A percentile compares a stretch with the other conserved stretches of the same genome.
phyloP scores from a whole-genome alignment of 2,113 vertebrate genomes.

The Ammodytes dubius region DNA sequence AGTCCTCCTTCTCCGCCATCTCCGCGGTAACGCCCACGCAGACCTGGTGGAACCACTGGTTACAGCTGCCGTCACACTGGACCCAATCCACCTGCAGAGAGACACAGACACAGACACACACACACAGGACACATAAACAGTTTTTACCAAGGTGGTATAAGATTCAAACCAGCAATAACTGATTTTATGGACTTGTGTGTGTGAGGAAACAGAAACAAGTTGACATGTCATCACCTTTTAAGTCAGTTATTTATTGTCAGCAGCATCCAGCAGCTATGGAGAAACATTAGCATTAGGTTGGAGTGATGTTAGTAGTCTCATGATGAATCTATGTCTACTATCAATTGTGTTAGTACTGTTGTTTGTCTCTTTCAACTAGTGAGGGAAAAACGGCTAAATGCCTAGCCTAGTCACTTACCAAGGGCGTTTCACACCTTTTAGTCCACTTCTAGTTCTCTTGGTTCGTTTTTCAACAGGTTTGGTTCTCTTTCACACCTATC shows the following conservation, averaged over 20 bases:
- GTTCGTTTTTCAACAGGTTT: too few species aligned
- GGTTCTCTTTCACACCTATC: too few species aligned
- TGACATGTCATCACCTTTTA: not conserved
- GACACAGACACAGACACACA: not conserved
- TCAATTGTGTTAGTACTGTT: too few species aligned
- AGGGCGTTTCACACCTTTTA: too few species aligned
- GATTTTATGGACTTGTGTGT: not conserved
- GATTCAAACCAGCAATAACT: not conserved
- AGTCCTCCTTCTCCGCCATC: constrained; percentile 97
- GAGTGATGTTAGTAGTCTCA: not conserved
- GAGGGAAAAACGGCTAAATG: not conserved
- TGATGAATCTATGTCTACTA: not conserved
- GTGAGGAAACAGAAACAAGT: not conserved
- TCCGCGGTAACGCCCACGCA: constrained; percentile 95
- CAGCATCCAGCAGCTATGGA: not conserved
- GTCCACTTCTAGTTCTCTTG: too few species aligned
- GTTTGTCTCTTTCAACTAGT: too few species aligned
- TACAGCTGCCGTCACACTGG: constrained; percentile 98
- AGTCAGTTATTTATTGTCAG: not conserved
- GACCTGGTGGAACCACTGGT: constrained; percentile 98
- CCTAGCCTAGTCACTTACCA: too few species aligned
- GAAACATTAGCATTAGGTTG: not conserved
- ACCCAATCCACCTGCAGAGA: constrained; percentile 94
- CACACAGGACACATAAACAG: not conserved
- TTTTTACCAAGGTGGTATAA: not conserved